Base-by-base conservation (phyloP, 2,113 vertebrate species). In the Oxygymnocypris stewartii region DNA sequence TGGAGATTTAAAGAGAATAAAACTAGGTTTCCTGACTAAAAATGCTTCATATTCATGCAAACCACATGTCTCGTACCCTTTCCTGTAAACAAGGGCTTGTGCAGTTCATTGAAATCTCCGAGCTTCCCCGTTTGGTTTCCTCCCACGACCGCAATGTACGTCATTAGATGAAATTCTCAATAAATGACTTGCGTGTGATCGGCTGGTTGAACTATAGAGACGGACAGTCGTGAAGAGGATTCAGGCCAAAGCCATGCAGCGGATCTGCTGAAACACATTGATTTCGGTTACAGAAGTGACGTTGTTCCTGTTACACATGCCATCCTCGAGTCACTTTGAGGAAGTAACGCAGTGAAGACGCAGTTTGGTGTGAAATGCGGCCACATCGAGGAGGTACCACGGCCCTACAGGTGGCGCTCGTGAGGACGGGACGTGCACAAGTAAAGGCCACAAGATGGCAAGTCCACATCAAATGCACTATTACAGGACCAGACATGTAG, bases 101-200 rank as follows among this genome's bases (percentile, higher is more conserved):
- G 88, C 89, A 94, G 92, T 94, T 94, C 91, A 95, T 95, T 94
- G 94, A 93, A 95, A 94, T 91, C 93, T 93, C 90, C 91, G 90
- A 94, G 91, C 94, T 94, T 94, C 94, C 93, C 92, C 90, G 88
- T 78, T 88, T 67, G 65, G 90, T 89, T 94, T 95, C 94, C 94
- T 94, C 91, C 86, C 87, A 82, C 89, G 91, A 92, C 94, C 94
- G 87, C 94, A 95, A 92, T 80, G 80, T 82, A 92, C 94, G 93
- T 95, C 94, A 95, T 83, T 54, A 59, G 79, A 6, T 87, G 82
- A 91, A 88, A 88, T 88, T 92, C 92, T 94, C 90, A 85, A 85
- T 78, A 87, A 89, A 83, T 37, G 37, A 76, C 40, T 75, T 44
- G 59, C 54, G 77, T 77, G 63, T 81, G 42, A 74, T 49, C 89